These are phyloP conservation scores for Osedax frankpressi DNA, from an alignment of 2,888 invertebrate species.

Conservation along the genomic window DNA sequence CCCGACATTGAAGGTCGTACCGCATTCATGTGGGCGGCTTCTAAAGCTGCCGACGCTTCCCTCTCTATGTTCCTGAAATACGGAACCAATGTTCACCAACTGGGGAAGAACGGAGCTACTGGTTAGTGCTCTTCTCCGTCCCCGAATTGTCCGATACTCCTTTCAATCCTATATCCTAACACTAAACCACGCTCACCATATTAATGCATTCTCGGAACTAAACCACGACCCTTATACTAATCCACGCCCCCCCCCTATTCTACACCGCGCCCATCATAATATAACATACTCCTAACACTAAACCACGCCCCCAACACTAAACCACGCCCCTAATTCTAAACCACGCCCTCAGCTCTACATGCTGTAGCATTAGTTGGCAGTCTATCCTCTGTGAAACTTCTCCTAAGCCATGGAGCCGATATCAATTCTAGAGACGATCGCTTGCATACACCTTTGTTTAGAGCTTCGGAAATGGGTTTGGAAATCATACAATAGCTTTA, in stretches of 20 bases:
- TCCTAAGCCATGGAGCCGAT: conserved; percentile 37
- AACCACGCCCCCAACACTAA: too few relatives aligned
- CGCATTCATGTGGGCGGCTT: conserved; percentile 47
- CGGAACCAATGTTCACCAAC: conserved; percentile 38
- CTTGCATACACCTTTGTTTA: conserved; percentile 44
- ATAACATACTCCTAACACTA: too few relatives aligned
- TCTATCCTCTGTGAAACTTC: conserved; percentile 37
- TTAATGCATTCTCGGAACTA: not conserved
- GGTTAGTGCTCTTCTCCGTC: conserved; percentile 34
- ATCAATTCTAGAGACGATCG: conserved; percentile 40
- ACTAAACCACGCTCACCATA: too few relatives aligned
- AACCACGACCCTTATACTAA: not conserved
- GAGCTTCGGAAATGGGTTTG: conserved; percentile 26
- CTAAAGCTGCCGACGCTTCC: conserved; percentile 44
- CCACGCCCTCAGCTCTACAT: conserved; percentile 40
- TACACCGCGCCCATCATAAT: too few relatives aligned
- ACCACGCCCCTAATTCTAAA: too few relatives aligned
- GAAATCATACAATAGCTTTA: too few relatives aligned
- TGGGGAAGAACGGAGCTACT: conserved; percentile 44
- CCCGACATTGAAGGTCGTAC: conserved; percentile 43
- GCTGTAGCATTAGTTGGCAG: conserved; percentile 43
- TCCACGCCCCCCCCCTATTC: not conserved
- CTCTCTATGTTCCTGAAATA: conserved; percentile 36
- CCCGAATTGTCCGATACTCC: too few relatives aligned
- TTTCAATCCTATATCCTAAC: too few relatives aligned